Evolutionary conservation across 2,113 vertebrate species (phyloP).

Genomic region (Thryonomys swinderianus): DNA sequence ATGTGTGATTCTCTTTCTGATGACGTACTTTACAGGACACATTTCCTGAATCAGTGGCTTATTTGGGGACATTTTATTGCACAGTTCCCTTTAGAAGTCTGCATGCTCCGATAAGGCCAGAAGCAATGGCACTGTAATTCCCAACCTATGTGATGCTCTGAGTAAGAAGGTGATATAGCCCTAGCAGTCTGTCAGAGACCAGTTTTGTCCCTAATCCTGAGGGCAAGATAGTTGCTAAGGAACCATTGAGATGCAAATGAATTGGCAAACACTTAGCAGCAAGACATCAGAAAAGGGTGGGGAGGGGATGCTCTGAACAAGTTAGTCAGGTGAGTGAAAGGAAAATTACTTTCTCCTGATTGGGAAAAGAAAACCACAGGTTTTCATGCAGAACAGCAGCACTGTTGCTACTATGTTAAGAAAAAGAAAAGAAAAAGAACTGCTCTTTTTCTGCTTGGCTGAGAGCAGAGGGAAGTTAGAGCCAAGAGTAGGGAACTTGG

Average conservation of each 20-base stretch:
- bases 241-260: slow-evolving; percentile 82
- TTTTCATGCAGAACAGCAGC: slow-evolving; percentile 54
- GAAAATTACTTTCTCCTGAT: slow-evolving; percentile 79
- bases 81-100: background rate
- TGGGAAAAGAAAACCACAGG: slow-evolving; percentile 65
- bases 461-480: slow-evolving; percentile 49
- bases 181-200: slow-evolving; percentile 51
- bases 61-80: background rate
- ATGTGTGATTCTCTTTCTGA: background rate
- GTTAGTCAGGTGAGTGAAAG: slow-evolving; percentile 78
- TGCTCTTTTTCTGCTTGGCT: slow-evolving; percentile 59
- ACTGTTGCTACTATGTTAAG: slow-evolving; percentile 33
- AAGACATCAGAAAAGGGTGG: slow-evolving; percentile 67
- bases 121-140: background rate
- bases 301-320: slow-evolving; percentile 69
- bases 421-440: background rate
- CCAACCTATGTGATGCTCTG: background rate
- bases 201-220: slow-evolving; percentile 66
- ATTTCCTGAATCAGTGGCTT: background rate
- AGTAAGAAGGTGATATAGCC: background rate
- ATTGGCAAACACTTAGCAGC: slow-evolving; percentile 73
- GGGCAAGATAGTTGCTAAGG: slow-evolving; percentile 77
- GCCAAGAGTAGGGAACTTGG: slow-evolving; percentile 45
- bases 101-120: background rate
- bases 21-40: background rate